Conservation (phyloP, 64 coral and sea anemone genomes). For the Cladopsammia gracilis region DNA sequence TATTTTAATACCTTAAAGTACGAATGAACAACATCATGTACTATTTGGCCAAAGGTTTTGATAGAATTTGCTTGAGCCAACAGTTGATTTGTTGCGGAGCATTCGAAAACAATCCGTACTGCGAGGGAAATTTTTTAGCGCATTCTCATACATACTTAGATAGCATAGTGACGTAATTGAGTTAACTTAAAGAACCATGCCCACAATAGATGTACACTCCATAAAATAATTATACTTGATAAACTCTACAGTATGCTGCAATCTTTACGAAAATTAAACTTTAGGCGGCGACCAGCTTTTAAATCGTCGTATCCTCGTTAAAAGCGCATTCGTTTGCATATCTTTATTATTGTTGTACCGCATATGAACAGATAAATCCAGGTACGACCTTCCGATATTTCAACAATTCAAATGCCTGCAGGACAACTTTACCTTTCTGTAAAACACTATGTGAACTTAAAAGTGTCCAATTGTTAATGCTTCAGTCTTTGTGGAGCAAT, state of each 20-base stretch:
- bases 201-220: too few species aligned
- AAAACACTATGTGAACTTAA: too few species aligned
- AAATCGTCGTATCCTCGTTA: not conserved
- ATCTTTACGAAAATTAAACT: not conserved
- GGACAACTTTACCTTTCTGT: not conserved
- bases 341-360: not conserved
- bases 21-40: too few species aligned
- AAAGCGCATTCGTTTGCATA: not conserved
- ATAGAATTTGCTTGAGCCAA: too few species aligned
- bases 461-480: not conserved
- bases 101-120: too few species aligned
- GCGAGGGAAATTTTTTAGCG: not conserved
- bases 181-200: not conserved
- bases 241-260: not conserved
- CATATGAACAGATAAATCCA: not conserved
- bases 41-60: too few species aligned
- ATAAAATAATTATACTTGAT: not conserved
- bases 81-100: too few species aligned
- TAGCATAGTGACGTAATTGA: constrained; percentile 10
- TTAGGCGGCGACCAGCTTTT: not conserved
- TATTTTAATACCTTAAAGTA: too few species aligned
- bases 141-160: not conserved
- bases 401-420: too few species aligned
- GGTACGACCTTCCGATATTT: too few species aligned
- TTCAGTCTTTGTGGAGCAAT: not conserved